Percentiles rank a stretch among this genome's conserved stretches.
Conservation (phyloP, 2,113 vertebrate species). For the Vulpes lagopus region DNA sequence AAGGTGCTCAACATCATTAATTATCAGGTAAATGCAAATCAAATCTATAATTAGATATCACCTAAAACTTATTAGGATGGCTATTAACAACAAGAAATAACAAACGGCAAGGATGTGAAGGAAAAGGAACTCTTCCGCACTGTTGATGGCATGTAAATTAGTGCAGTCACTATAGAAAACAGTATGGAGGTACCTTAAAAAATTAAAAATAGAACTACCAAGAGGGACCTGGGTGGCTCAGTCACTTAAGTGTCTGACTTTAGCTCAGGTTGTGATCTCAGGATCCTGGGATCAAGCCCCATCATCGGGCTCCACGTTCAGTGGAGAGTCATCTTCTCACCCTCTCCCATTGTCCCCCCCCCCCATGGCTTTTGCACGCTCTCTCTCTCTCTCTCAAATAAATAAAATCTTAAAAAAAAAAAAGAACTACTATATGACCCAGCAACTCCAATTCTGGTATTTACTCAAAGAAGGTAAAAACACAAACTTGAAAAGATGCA, state of each 20-base stretch:
- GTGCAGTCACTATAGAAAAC: not conserved
- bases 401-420: not conserved
- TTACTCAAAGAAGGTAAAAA: not conserved
- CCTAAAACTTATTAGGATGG: not conserved
- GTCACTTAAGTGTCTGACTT: too few species aligned
- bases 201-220: not conserved
- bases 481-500: not conserved
- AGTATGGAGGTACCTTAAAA: not conserved
- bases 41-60: not conserved
- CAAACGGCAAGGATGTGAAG: not conserved
- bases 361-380: not conserved
- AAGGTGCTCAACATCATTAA: not conserved
- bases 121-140: not conserved
- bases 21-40: not conserved
- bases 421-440: not conserved
- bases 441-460: slow-evolving; percentile 14
- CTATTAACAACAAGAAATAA: not conserved
- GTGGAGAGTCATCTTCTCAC: not conserved
- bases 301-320: not conserved
- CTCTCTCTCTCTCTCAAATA: too few species aligned
- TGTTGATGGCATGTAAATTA: not conserved
- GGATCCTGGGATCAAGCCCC: not conserved
- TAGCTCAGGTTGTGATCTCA: too few species aligned
- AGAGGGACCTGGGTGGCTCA: too few species aligned
- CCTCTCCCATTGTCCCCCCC: not conserved